Evolutionary conservation across 2,888 invertebrate species (phyloP), one percentile per base, ranked within the genome.

Genomic region (Xestobium rufovillosum): DNA sequence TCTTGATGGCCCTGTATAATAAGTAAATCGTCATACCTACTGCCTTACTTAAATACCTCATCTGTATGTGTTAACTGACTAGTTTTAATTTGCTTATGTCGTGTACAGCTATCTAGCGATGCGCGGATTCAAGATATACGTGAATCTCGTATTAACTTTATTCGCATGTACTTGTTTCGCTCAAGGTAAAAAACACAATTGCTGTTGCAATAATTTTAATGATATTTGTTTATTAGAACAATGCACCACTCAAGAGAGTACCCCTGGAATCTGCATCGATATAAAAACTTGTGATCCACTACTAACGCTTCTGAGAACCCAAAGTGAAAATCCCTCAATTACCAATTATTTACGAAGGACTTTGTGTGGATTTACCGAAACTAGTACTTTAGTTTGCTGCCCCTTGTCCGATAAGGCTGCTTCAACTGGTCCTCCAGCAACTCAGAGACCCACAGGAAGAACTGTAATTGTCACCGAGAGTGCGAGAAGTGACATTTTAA

Each of bases 301-400:
- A n/a, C 39, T 74, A 14, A 51, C 57, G 2, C 39, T 80, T 4
- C 52, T 76, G 15, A 57, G 64, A 43, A 61, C 65, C 4, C 61
- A 70, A 34, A 60, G 67, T 10, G 48, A 55, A 12, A 63, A 68
- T 38, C 68, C 71, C 0, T 63, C 61, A 1, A 68, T 71, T 0
- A 67, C 70, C 1, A 57, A 61, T 30, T 63, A 70, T 41, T 60
- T 88, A 33, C 68, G 78, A 36, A 68, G 68, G 30, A 80, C 82
- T 0, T 70, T 80, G 10, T 90, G 89, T 52, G 82, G 81, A 0
- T 82, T 74, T 46, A 72, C 75, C 8, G 78, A 76, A 1, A 59
- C 51, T 3, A 68, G 71, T 35, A 83, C 85, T 8, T 69, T 77
- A 64, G 84, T 88, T 2, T 75, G 75, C 44, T 76, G 75, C 47